Evolutionary conservation across 2,797 vertebrate genomes (phyloP).

Genomic region (Fistularia tabacaria): DNA sequence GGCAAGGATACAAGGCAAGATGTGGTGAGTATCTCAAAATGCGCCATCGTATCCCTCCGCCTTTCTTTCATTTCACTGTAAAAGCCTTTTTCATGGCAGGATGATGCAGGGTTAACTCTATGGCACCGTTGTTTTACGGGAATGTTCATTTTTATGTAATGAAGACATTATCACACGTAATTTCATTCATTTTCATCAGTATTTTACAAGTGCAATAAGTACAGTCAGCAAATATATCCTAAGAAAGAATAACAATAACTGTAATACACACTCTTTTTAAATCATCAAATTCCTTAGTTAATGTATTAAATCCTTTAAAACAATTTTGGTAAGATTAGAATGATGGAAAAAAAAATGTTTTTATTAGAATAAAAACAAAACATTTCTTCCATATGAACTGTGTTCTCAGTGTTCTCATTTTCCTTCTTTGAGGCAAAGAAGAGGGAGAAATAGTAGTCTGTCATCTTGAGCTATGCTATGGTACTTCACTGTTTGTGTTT

Average conservation of each 20-base stretch:
- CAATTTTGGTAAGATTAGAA: no score
- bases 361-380: constrained; percentile 12
- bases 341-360: no score
- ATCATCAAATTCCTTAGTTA: no score
- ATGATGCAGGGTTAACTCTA: constrained; percentile 18
- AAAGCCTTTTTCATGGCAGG: constrained; percentile 16
- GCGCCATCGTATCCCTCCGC: constrained; percentile 35
- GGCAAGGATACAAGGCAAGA: constrained; percentile 94
- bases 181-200: no score
- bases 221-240: not conserved
- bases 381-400: constrained; percentile 50
- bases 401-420: constrained; percentile 60
- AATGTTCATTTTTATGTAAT: no score
- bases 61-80: constrained; percentile 38
- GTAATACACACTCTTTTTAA: constrained; percentile 7
- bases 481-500: constrained; percentile 74
- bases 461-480: constrained; percentile 70
- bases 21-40: constrained; percentile 78
- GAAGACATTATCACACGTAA: no score
- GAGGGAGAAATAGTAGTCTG: constrained; percentile 71
- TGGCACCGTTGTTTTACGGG: constrained; percentile 12
- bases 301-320: no score
- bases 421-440: constrained; percentile 65
- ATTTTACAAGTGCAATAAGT: not conserved
- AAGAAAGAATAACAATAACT: constrained; percentile 8